Conservation (phyloP, 2,113 vertebrate species). For the Laticauda colubrina region DNA sequence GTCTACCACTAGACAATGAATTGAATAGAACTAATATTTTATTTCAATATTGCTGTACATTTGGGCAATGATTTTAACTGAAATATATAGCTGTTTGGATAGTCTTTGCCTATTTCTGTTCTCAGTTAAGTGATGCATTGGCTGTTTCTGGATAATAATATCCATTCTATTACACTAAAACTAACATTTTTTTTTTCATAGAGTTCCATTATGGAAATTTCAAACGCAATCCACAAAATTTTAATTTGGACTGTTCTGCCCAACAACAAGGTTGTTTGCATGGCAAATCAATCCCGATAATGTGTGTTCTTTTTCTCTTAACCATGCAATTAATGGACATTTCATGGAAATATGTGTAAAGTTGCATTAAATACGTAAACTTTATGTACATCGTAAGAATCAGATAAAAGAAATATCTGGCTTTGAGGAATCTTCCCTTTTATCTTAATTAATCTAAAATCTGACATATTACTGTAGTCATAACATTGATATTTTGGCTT, state of each 20-base stretch:
- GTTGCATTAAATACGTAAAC: neutral
- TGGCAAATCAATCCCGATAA: neutral
- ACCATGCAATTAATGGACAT: neutral
- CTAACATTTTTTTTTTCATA: neutral
- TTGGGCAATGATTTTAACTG: neutral
- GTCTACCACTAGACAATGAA: neutral
- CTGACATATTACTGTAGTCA: neutral
- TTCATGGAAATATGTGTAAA: neutral
- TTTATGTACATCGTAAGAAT: neutral
- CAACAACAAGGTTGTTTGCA: neutral
- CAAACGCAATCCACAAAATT: neutral
- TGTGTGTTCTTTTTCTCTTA: neutral
- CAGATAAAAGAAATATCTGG: neutral
- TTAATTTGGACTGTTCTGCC: neutral
- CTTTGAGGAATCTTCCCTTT: neutral
- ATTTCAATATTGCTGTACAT: neutral
- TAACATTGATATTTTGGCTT: neutral
- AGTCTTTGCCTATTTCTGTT: neutral
- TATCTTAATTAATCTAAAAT: neutral
- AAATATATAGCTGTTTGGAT: neutral
- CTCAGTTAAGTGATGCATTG: neutral
- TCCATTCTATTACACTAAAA: neutral
- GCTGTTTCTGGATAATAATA: neutral
- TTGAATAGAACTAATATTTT: neutral
- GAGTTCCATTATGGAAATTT: neutral